Percentiles rank a stretch among this genome's conserved stretches.
phyloP scores from a whole-genome alignment of 2,113 vertebrate species.

The Zosterops japonicus region DNA sequence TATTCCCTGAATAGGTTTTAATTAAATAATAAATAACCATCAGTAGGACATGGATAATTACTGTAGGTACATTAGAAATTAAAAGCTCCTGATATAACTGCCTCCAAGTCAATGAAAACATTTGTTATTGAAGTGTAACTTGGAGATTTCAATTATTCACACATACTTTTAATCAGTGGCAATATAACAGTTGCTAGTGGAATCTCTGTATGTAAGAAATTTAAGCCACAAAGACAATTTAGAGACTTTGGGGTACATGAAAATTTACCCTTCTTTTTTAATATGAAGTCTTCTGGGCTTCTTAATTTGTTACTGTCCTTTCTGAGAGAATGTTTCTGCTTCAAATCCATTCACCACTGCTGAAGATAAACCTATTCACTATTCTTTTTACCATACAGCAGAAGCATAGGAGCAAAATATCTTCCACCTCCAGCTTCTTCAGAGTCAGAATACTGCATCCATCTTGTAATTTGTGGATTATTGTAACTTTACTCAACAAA shows the following conservation, averaged over 20 bases:
- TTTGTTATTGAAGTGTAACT: neutral
- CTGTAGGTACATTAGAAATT: neutral
- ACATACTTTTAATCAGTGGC: neutral
- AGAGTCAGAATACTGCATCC: neutral
- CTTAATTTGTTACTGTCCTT: neutral
- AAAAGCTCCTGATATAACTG: neutral
- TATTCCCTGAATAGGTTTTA: neutral
- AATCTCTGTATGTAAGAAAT: neutral
- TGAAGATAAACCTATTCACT: neutral
- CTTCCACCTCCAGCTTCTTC: neutral
- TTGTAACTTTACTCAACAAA: neutral
- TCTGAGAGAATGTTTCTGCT: neutral
- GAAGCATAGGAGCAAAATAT: neutral
- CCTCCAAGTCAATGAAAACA: neutral
- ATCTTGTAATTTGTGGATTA: neutral
- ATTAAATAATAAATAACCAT: conserved; percentile 52
- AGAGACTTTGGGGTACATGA: neutral
- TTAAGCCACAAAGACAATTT: neutral
- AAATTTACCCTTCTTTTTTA: neutral
- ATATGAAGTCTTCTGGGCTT: neutral
- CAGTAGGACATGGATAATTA: conserved; percentile 9
- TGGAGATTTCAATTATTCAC: neutral
- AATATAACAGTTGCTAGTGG: neutral
- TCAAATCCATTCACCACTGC: neutral
- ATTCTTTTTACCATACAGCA: neutral